Evolutionary conservation across 2,888 invertebrate species (phyloP).

Genomic region (Polydrusus tereticollis): DNA sequence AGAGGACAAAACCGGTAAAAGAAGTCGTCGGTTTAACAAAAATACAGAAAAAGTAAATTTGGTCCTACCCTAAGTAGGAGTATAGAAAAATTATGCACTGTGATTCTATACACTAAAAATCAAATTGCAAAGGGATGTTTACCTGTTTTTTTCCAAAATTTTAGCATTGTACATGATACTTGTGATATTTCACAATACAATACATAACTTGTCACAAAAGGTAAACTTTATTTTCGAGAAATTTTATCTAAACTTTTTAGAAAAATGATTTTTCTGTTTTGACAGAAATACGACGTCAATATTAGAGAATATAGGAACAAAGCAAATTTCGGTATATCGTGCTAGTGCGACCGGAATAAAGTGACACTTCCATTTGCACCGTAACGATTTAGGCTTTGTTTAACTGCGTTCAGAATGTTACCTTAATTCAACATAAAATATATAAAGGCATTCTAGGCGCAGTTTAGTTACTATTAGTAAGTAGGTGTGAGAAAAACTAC

Average conservation of each 20-base stretch:
- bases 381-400: too few relatives aligned
- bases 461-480: too few relatives aligned
- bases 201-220: neutral
- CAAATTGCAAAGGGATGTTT: slow-evolving; percentile 49
- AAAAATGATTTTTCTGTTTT: slow-evolving; percentile 18
- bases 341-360: too few relatives aligned
- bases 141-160: slow-evolving; percentile 84
- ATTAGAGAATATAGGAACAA: slow-evolving; percentile 19
- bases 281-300: slow-evolving; percentile 40
- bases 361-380: too few relatives aligned
- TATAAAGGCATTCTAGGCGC: too few relatives aligned
- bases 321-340: slow-evolving; percentile 3
- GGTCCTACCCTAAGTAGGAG: neutral
- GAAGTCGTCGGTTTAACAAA: too few relatives aligned
- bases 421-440: too few relatives aligned
- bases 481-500: too few relatives aligned
- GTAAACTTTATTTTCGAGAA: too few relatives aligned
- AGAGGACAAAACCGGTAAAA: too few relatives aligned
- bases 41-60: neutral
- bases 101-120: neutral
- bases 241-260: neutral
- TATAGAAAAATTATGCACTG: too few relatives aligned
- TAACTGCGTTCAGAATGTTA: too few relatives aligned
- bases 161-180: slow-evolving; percentile 74
- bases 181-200: neutral